phyloP scores from a whole-genome alignment of 2,113 vertebrate species.

The Onychostoma macrolepis region DNA sequence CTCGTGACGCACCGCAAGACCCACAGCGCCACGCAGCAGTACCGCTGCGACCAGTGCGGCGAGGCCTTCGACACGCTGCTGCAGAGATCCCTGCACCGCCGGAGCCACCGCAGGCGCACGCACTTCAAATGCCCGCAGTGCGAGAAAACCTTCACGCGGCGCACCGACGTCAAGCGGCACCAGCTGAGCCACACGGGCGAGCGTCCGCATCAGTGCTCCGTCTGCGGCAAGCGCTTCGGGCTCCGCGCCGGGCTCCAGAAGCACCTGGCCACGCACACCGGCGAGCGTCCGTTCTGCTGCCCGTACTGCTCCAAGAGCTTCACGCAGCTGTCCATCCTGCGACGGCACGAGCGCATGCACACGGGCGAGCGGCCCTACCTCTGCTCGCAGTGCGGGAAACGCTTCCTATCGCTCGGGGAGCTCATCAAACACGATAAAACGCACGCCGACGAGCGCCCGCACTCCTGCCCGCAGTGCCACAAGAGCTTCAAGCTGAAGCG shows the following conservation, averaged over 20 bases:
- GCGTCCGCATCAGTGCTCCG: constrained; percentile 69
- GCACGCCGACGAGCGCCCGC: constrained; percentile 75
- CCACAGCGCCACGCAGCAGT: constrained; percentile 64
- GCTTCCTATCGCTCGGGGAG: constrained; percentile 79
- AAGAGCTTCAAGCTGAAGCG: constrained; percentile 73
- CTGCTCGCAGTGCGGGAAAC: constrained; percentile 79
- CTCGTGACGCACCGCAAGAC: constrained; percentile 69
- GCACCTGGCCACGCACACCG: constrained; percentile 71
- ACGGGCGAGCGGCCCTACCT: constrained; percentile 76
- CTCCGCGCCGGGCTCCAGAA: constrained; percentile 76
- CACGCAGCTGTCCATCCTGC: constrained; percentile 70
- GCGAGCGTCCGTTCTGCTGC: constrained; percentile 72
- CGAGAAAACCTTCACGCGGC: constrained; percentile 74
- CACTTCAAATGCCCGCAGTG: constrained; percentile 74
- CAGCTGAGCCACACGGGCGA: constrained; percentile 71
- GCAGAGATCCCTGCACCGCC: constrained; percentile 70
- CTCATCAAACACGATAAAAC: constrained; percentile 78
- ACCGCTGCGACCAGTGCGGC: constrained; percentile 71
- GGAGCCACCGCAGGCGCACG: constrained; percentile 65
- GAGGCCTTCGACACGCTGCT: constrained; percentile 72
- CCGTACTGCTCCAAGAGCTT: constrained; percentile 73
- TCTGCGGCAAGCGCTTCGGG: constrained; percentile 73
- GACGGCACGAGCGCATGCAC: constrained; percentile 77
- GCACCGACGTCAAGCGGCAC: constrained; percentile 75
- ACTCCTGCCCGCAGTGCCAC: constrained; percentile 70